Percentiles rank a stretch among this genome's conserved stretches.
phyloP scores from a whole-genome alignment of 1,140 invertebrate genomes.

The Euura lappo region DNA sequence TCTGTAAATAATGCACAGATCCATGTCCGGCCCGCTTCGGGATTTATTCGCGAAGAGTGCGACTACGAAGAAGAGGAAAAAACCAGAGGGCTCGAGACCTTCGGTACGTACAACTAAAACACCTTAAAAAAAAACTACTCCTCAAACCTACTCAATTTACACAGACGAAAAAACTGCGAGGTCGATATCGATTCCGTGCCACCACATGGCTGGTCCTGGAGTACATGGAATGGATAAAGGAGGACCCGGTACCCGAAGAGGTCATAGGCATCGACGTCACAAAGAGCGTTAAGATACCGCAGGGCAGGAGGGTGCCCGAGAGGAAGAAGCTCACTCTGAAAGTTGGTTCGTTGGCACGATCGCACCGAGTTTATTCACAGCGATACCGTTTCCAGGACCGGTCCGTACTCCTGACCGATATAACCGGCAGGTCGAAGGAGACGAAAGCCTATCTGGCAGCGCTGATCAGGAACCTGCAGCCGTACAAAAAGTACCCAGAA shows the following conservation, averaged over 20 bases:
- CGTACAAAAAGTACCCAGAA: slow-evolving; percentile 48
- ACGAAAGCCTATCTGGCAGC: slow-evolving; percentile 32
- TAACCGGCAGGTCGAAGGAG: slow-evolving; percentile 25
- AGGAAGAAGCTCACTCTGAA: slow-evolving; percentile 59
- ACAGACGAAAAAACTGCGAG: slow-evolving; percentile 42
- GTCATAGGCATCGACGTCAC: slow-evolving; percentile 61
- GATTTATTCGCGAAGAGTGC: neutral
- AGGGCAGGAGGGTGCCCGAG: slow-evolving; percentile 49
- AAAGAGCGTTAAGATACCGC: slow-evolving; percentile 58
- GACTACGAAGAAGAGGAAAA: neutral
- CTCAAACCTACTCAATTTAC: neutral
- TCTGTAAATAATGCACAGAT: neutral
- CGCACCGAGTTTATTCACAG: too few relatives aligned
- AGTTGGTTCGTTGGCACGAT: slow-evolving; percentile 35
- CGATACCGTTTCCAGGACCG: slow-evolving; percentile 41
- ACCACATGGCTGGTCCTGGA: slow-evolving; percentile 61
- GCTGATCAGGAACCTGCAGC: slow-evolving; percentile 35
- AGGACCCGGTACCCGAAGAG: slow-evolving; percentile 51
- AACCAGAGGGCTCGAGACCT: neutral
- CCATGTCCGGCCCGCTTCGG: neutral
- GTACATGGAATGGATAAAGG: slow-evolving; percentile 64
- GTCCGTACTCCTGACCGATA: slow-evolving; percentile 33
- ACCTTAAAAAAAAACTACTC: neutral
- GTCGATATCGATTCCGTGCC: slow-evolving; percentile 63
- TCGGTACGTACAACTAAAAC: neutral